Conservation (phyloP, 2,113 vertebrate genomes). For the Gobio gobio region DNA sequence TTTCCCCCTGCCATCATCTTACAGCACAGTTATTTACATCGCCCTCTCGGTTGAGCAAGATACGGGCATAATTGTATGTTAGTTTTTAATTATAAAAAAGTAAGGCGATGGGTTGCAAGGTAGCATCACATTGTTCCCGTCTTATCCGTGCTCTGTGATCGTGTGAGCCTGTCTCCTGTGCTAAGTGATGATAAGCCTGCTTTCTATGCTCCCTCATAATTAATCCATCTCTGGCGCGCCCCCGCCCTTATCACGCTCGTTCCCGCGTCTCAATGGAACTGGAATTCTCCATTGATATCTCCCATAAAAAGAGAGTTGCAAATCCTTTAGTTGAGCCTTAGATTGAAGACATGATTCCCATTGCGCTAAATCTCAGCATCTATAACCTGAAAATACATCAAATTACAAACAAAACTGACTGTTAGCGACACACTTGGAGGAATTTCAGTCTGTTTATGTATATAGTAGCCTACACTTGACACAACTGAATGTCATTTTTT, state of each 20-base stretch:
- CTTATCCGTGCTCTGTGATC: slow-evolving; percentile 90
- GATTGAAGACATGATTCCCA: slow-evolving; percentile 93
- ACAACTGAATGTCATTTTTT: too few species aligned
- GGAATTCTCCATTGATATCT: slow-evolving; percentile 89
- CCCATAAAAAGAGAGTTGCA: slow-evolving; percentile 83
- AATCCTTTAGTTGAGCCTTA: slow-evolving; percentile 90
- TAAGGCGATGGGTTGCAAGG: slow-evolving; percentile 87
- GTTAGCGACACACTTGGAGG: slow-evolving; percentile 76
- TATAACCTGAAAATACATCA: slow-evolving; percentile 83
- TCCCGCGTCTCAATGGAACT: slow-evolving; percentile 91
- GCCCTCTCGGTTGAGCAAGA: slow-evolving; percentile 86
- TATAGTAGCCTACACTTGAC: too few species aligned
- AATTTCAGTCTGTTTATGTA: too few species aligned
- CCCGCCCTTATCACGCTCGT: slow-evolving; percentile 88
- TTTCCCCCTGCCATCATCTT: slow-evolving; percentile 69
- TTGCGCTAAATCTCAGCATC: slow-evolving; percentile 85
- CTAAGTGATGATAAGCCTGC: slow-evolving; percentile 91
- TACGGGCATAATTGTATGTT: slow-evolving; percentile 90
- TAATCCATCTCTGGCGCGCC: slow-evolving; percentile 94
- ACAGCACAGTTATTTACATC: slow-evolving; percentile 85
- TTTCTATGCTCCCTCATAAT: slow-evolving; percentile 96
- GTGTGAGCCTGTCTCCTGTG: slow-evolving; percentile 92
- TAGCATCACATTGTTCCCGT: slow-evolving; percentile 90
- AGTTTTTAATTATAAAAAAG: slow-evolving; percentile 93
- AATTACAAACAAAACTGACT: slow-evolving; percentile 81